Conservation (phyloP, 2,888 invertebrate species). For the Labia minor region DNA sequence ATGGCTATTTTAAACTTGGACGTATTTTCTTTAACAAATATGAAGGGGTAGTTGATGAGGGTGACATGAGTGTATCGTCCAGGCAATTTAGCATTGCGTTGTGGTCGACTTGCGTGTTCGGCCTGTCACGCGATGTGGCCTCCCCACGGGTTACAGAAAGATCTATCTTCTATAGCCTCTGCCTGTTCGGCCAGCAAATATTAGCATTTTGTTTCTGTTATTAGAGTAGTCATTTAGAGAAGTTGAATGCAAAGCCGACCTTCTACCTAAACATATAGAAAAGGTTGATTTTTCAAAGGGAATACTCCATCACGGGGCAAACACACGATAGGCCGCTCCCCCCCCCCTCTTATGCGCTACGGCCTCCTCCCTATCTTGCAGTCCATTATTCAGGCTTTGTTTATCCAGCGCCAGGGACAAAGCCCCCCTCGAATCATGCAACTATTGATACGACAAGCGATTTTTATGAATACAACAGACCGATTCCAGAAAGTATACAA, state of each 20-base stretch:
- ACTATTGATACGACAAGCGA: slow-evolving; percentile 13
- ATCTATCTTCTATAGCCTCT: neutral
- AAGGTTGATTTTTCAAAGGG: slow-evolving; percentile 8
- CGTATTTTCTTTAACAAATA: too few relatives aligned
- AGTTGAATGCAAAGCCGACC: neutral
- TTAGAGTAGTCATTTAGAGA: neutral
- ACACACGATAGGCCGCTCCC: neutral
- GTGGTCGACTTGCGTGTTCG: neutral
- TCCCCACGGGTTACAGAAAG: neutral
- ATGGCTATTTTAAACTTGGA: too few relatives aligned
- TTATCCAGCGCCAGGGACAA: slow-evolving; percentile 1
- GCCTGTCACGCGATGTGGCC: neutral
- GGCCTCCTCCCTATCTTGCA: neutral
- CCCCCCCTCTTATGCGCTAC: neutral
- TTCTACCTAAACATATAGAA: neutral
- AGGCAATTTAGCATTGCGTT: neutral
- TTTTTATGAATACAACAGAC: slow-evolving; percentile 13
- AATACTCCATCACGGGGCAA: slow-evolving; percentile 1
- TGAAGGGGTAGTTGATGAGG: too few relatives aligned
- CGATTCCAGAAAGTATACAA: slow-evolving; percentile 5
- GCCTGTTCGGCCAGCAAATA: neutral
- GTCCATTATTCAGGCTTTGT: slow-evolving; percentile 13
- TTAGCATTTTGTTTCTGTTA: slow-evolving; percentile 1
- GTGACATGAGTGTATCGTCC: too few relatives aligned
- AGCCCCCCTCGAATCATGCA: slow-evolving; percentile 2